These are phyloP conservation scores for Lindbergichthys nudifrons DNA, from an alignment of 2,797 vertebrate genomes.

Conservation along the genomic window DNA sequence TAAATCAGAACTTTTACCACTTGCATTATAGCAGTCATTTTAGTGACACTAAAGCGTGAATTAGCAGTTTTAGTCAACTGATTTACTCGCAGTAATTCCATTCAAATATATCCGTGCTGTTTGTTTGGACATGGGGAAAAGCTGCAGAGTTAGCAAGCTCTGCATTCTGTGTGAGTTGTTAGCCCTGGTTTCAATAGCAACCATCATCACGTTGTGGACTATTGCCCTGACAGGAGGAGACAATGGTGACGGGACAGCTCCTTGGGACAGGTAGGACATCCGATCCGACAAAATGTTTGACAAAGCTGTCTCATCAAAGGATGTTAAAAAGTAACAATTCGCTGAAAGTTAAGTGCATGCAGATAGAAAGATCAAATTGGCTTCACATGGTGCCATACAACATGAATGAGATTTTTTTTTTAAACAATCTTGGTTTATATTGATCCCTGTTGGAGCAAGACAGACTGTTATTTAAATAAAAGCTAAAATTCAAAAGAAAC, in stretches of 20 bases:
- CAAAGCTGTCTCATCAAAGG: background rate
- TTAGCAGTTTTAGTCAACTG: background rate
- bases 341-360: background rate
- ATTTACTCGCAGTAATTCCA: background rate
- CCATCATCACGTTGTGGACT: conserved; percentile 89
- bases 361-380: background rate
- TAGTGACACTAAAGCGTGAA: background rate
- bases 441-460: no score
- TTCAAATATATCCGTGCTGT: background rate
- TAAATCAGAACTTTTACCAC: background rate
- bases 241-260: conserved; percentile 4
- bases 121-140: conserved; percentile 57
- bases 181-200: conserved; percentile 74
- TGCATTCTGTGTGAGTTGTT: conserved; percentile 58
- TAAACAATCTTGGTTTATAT: no score
- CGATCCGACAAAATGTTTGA: background rate
- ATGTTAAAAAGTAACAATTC: background rate
- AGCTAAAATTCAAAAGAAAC: no score
- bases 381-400: background rate
- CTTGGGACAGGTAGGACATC: conserved; percentile 82
- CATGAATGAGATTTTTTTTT: background rate
- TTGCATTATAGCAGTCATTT: background rate
- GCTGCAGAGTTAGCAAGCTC: conserved; percentile 59
- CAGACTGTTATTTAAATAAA: no score
- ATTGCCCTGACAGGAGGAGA: conserved; percentile 63